Conservation (phyloP, 2,113 vertebrate genomes). For the Nerophis lumbriciformis region DNA sequence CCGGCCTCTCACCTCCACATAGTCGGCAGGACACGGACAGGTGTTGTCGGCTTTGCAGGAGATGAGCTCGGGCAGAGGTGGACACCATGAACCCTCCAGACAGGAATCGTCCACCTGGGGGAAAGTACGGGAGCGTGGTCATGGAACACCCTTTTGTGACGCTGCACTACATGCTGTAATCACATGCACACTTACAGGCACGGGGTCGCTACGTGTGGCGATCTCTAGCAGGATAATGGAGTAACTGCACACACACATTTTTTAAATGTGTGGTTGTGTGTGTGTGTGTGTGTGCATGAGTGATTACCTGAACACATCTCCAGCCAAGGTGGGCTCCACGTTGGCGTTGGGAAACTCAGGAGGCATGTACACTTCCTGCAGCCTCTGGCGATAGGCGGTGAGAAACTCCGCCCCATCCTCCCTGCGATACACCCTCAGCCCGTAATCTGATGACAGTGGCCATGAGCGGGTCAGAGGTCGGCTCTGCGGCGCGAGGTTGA, state of each 20-base stretch:
- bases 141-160: not conserved
- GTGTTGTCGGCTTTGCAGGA: constrained; percentile 73
- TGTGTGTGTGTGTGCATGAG: not conserved
- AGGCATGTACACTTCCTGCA: constrained; percentile 70
- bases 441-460: constrained; percentile 68
- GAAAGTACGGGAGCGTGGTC: too few species aligned
- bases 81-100: constrained; percentile 70
- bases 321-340: constrained; percentile 66
- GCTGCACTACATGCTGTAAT: not conserved
- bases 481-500: not conserved
- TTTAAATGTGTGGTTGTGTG: not conserved
- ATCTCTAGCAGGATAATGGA: constrained; percentile 83
- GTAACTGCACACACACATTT: constrained; percentile 65
- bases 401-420: constrained; percentile 62
- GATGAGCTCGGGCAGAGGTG: constrained; percentile 76
- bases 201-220: constrained; percentile 73
- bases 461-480: not conserved
- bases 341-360: constrained; percentile 70
- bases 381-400: constrained; percentile 64
- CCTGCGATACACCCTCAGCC: constrained; percentile 72
- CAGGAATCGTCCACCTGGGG: constrained; percentile 67
- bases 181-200: constrained; percentile 67
- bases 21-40: constrained; percentile 77
- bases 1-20: constrained; percentile 67
- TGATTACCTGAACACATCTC: constrained; percentile 77